These are phyloP conservation scores for Hystrix cristata DNA, from an alignment of 2,113 vertebrate species.

Conservation along the genomic window DNA sequence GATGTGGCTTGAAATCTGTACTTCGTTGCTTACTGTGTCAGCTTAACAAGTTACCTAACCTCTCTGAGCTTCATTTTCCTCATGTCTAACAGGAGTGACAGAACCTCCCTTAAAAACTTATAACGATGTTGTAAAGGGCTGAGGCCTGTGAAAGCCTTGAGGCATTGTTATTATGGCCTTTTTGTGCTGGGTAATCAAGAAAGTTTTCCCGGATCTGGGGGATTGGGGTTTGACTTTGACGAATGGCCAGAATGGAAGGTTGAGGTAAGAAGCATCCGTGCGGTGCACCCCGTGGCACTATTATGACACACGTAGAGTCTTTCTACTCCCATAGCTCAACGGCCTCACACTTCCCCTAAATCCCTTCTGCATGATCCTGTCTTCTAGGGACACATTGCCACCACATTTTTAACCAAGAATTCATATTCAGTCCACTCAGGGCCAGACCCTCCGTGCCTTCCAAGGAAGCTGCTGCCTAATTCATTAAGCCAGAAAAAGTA, in stretches of 20 bases:
- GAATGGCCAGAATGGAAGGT: too few species aligned
- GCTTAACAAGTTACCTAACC: neutral
- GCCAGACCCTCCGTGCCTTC: neutral
- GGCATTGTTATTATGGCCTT: neutral
- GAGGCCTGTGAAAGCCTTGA: neutral
- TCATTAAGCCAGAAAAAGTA: neutral
- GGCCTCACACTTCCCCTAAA: neutral
- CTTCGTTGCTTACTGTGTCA: neutral
- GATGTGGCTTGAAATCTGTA: neutral
- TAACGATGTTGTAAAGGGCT: neutral
- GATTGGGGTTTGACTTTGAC: slow-evolving; percentile 9
- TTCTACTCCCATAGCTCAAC: neutral
- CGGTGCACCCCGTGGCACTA: neutral
- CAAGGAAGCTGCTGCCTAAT: neutral
- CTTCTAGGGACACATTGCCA: neutral
- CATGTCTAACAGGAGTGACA: neutral
- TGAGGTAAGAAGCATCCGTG: neutral
- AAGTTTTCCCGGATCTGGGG: neutral
- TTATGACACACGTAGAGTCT: neutral
- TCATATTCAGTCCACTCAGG: fast-evolving
- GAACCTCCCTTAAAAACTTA: neutral
- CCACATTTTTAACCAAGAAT: neutral
- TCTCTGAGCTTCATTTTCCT: neutral
- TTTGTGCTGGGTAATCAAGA: neutral
- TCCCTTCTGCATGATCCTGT: neutral